A percentile compares a stretch with the other conserved stretches of the same genome.
phyloP scores from a whole-genome alignment of 2,888 invertebrate species.

The Anthophora plumipes region DNA sequence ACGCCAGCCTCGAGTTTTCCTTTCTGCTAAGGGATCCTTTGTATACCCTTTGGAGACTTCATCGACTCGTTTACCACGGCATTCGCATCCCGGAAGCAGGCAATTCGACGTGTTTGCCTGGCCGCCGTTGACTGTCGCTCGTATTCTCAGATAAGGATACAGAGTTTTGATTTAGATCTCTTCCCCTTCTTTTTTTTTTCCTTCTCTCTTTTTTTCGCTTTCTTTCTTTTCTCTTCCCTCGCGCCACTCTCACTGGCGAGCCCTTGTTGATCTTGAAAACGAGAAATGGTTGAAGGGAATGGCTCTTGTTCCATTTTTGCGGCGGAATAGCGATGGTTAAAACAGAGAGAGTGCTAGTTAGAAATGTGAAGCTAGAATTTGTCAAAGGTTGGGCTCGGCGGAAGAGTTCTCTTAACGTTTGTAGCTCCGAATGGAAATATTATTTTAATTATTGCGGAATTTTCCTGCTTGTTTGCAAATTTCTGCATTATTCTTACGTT shows the following conservation, averaged over 20 bases:
- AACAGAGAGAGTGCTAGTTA: background rate
- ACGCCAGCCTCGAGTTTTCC: slow-evolving; percentile 54
- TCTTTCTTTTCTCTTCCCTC: background rate
- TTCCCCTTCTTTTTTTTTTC: too few species aligned
- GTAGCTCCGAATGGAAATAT: too few species aligned
- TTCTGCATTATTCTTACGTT: background rate
- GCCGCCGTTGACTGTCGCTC: background rate
- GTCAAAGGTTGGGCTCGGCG: too few species aligned
- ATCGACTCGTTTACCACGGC: slow-evolving; percentile 47
- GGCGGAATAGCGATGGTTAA: background rate
- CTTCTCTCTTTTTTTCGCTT: too few species aligned
- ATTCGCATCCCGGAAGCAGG: slow-evolving; percentile 45
- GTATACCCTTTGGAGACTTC: slow-evolving; percentile 41
- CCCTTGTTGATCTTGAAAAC: slow-evolving; percentile 2
- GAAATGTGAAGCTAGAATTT: too few species aligned
- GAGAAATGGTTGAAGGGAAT: background rate
- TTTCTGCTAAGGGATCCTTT: slow-evolving; percentile 46
- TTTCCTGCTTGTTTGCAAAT: too few species aligned
- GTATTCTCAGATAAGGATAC: slow-evolving; percentile 34
- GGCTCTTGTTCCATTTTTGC: background rate
- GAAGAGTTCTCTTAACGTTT: too few species aligned
- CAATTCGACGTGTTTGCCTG: slow-evolving; percentile 49
- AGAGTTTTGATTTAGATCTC: slow-evolving; percentile 8
- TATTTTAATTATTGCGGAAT: too few species aligned
- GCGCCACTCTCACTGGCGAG: too few species aligned